phyloP scores from a whole-genome alignment of 1,140 invertebrate genomes.

The Adoxophyes honmai region DNA sequence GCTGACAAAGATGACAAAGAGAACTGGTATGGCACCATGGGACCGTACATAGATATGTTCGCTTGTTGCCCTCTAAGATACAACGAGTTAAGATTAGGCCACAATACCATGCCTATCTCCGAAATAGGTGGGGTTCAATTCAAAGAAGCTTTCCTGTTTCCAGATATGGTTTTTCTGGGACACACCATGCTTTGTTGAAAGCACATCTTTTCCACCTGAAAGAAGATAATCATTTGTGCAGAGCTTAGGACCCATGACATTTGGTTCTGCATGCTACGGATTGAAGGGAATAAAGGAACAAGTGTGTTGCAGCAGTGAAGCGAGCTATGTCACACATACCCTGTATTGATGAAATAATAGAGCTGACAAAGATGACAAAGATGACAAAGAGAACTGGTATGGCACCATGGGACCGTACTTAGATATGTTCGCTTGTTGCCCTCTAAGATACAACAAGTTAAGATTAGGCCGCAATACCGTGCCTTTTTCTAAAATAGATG shows the following conservation, averaged over 20 bases:
- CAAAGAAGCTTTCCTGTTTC: slow-evolving; percentile 20
- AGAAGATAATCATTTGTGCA: slow-evolving; percentile 22
- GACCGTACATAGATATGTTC: slow-evolving; percentile 24
- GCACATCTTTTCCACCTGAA: slow-evolving; percentile 21
- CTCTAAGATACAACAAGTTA: too few relatives aligned
- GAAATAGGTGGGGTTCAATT: slow-evolving; percentile 3
- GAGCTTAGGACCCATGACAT: slow-evolving; percentile 22
- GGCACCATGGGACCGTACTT: too few relatives aligned
- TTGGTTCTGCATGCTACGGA: slow-evolving; percentile 19
- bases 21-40: slow-evolving; percentile 24
- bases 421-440: too few relatives aligned
- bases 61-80: slow-evolving; percentile 13
- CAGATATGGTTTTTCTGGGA: slow-evolving; percentile 22
- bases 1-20: background rate
- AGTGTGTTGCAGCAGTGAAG: slow-evolving; percentile 23
- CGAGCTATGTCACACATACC: slow-evolving; percentile 28
- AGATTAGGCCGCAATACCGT: too few relatives aligned
- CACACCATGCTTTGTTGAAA: slow-evolving; percentile 20
- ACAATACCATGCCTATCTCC: slow-evolving; percentile 24
- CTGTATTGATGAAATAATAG: slow-evolving; percentile 29
- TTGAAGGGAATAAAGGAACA: slow-evolving; percentile 23
- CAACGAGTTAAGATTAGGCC: slow-evolving; percentile 21
- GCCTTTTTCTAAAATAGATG: too few relatives aligned
- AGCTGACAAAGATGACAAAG: slow-evolving; percentile 22
- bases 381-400: too few relatives aligned